Base-by-base conservation (phyloP, 2,888 invertebrate species). In the Galerucella pusilla region DNA sequence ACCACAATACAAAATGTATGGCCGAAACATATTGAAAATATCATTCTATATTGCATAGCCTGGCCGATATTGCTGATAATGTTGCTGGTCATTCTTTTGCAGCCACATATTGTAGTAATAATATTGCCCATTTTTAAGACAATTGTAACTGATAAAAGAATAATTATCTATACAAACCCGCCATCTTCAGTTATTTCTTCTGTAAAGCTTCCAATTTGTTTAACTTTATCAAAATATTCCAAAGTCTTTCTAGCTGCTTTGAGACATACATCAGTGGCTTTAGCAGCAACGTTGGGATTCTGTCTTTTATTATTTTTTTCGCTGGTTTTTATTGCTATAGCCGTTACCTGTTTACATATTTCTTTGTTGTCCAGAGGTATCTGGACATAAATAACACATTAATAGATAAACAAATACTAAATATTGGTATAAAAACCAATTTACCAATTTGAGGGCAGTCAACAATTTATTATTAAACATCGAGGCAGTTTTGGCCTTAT, bases 271-370 rank as follows among this genome's bases (percentile, higher is more conserved):
- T 49, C 71, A 10, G 79, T 71, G 20, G 74, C 69, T 46, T 71
- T 45, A 3, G 49, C 46, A 6, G 80, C 75, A 28, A 81, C 71
- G 16, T 78, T 67, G 4, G 81, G 79, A 74, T 80, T 75, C 12
- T 79, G 76, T 46, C 70, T 71, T 12, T 45, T 10, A 5, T 61
- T 45, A n/a, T 76, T 63, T 12, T 61, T 64, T 11, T 72, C 65
- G 4, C 73, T 61, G 54, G 80, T 75, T 74, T 78, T 74, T 10
- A 71, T 42, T 10, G 77, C 49, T 9, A 77, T 61, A 11, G 72
- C 68, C 5, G 73, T 63, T 16, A 73, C 68, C 71, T 80, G 77
- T 25, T 52, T 73, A n/a, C 45, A 63, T n/a, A 46, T 52, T 14
- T 67, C 63, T 57, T 35, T 25, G 9, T 65, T 67, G 16, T 73